Evolutionary conservation across 2,113 vertebrate species (phyloP), one percentile per base, ranked within the genome.

Genomic region (Solea senegalensis): DNA sequence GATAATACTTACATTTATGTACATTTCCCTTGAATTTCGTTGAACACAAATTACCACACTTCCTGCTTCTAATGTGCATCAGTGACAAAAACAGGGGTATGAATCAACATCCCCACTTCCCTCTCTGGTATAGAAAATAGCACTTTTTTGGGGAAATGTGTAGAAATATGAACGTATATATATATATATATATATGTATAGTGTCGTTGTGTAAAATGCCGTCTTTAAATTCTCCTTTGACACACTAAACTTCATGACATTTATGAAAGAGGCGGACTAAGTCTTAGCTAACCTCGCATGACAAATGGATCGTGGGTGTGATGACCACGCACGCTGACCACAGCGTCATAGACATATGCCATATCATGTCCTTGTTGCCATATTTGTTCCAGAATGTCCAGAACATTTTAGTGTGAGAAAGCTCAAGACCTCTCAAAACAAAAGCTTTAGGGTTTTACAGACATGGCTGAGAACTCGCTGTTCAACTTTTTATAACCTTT

Each of bases 321-420:
- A 83, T 86, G 85, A 90, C 88, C 58, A 27, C 61, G 86, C 82
- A 85, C 40, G 40, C 52, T 52, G 69, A 85, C 89, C 89, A 72
- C 56, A n/a, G 74, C 74, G 11, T 63, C 78, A 62, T 13, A 61
- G 48, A 76, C 49, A 48, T 48, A 13, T 55, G 39, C 72, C 62
- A 55, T 74, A 78, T 84, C 62, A 78, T 64, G 78, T 82, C 72
- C 72, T 69, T 60, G 59, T 62, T 40, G 16, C 59, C 69, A 49
- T 61, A 46, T 40, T 64, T 66, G 55, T 64, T 66, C 76, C 50
- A 68, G 49, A 40, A 43, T 40, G 60, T 56, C 63, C 67, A 64
- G 74, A 51, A 65, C 5, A 63, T 81, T 72, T 51, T 65, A 81
- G 65, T 41, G 55, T 88, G 82, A 80, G 85, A 90, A 21, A 89